Conservation (phyloP, 2,888 invertebrate species). For the Hemistola chrysoprasaria region DNA sequence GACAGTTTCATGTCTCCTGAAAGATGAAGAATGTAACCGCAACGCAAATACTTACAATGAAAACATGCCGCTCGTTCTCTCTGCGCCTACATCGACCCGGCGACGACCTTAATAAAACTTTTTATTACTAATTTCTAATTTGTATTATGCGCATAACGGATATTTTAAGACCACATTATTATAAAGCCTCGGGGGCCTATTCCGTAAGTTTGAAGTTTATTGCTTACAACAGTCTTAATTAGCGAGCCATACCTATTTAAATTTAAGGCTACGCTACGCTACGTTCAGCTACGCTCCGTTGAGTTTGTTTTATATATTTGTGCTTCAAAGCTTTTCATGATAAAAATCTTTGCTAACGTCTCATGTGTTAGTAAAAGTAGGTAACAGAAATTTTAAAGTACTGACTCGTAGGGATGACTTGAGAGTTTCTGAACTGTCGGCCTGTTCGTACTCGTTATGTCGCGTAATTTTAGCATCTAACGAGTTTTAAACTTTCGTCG, state of each 20-base stretch:
- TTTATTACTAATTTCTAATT: conserved; percentile 20
- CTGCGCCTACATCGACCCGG: background rate
- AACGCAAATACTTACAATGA: conserved; percentile 14
- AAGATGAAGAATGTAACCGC: conserved; percentile 38
- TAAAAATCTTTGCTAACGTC: conserved; percentile 2
- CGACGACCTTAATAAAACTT: conserved; percentile 14
- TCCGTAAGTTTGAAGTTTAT: conserved; percentile 46
- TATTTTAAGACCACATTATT: conserved; percentile 25
- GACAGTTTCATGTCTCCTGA: conserved; percentile 58
- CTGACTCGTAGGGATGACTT: conserved; percentile 7
- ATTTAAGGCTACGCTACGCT: conserved; percentile 28
- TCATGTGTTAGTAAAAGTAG: background rate
- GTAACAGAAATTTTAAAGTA: conserved; percentile 4
- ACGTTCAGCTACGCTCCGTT: conserved; percentile 27
- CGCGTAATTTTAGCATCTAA: conserved; percentile 54
- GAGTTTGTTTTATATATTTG: conserved; percentile 25
- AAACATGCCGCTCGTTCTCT: conserved; percentile 7
- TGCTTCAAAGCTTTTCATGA: conserved; percentile 9
- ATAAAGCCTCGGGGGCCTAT: conserved; percentile 43
- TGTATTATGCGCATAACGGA: conserved; percentile 16
- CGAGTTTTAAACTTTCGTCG: conserved; percentile 54
- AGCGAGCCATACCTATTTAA: conserved; percentile 34
- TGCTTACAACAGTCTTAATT: conserved; percentile 46
- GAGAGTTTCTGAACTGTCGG: conserved; percentile 50
- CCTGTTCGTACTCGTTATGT: conserved; percentile 38